These are phyloP conservation scores for Cassiopea xamachana DNA, from an alignment of 30 jellyfish, hydroid and myxozoan species.

Conservation along the genomic window DNA sequence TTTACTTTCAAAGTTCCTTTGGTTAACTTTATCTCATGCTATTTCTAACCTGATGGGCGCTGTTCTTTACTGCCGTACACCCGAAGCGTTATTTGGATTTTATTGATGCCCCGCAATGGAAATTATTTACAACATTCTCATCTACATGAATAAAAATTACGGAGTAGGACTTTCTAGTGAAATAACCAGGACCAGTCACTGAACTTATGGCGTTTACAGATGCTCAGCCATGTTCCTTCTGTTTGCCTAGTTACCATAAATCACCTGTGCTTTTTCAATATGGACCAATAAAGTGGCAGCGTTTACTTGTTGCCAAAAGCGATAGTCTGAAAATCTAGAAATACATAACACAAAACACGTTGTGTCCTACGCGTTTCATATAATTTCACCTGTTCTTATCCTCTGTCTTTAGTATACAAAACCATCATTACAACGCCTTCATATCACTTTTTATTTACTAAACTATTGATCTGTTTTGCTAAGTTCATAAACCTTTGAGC, in stretches of 20 bases:
- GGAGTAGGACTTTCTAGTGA: neutral
- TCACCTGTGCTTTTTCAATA: conserved; percentile 1
- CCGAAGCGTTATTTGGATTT: neutral
- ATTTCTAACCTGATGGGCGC: neutral
- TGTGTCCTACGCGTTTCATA: too few species aligned
- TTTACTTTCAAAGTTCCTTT: too few species aligned
- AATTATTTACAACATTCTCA: too few species aligned
- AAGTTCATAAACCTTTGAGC: neutral
- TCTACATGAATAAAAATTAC: too few species aligned
- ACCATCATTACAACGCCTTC: neutral
- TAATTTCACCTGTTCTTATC: neutral
- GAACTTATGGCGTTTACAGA: neutral
- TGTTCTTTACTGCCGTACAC: neutral
- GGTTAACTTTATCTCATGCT: neutral
- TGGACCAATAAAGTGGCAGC: neutral
- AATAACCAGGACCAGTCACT: neutral
- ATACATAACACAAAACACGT: too few species aligned
- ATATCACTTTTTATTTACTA: conserved; percentile 1
- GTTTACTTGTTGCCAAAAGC: neutral
- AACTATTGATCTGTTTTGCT: conserved; percentile 3
- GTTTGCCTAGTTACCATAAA: conserved; percentile 1
- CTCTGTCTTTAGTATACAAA: neutral
- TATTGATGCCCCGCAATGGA: neutral
- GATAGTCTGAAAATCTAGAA: neutral
- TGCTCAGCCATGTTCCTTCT: neutral